phyloP scores from a whole-genome alignment of 2,113 vertebrate genomes.

The Ovis aries region ARS-UI_Ramb_v3.0 NC_056054.1:79240001-79240500 shows the following conservation, averaged over 20 bases:
- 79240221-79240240: background rate
- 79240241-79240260: background rate
- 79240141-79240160: background rate
- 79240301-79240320: background rate
- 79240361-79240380: background rate
- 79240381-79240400: background rate
- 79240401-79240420: background rate
- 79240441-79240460: background rate
- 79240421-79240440: background rate
- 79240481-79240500: background rate
- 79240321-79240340: background rate
- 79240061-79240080: background rate
- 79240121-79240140: background rate
- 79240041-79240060: background rate
- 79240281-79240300: background rate
- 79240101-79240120: background rate
- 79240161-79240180: background rate
- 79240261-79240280: background rate
- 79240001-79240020: background rate
- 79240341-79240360: background rate
- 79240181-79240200: background rate
- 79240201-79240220: background rate
- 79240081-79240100: background rate
- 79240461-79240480: background rate
- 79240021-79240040: background rate